Evolutionary conservation across 2,888 invertebrate species (phyloP).

Genomic region (Molorchus minor): DNA sequence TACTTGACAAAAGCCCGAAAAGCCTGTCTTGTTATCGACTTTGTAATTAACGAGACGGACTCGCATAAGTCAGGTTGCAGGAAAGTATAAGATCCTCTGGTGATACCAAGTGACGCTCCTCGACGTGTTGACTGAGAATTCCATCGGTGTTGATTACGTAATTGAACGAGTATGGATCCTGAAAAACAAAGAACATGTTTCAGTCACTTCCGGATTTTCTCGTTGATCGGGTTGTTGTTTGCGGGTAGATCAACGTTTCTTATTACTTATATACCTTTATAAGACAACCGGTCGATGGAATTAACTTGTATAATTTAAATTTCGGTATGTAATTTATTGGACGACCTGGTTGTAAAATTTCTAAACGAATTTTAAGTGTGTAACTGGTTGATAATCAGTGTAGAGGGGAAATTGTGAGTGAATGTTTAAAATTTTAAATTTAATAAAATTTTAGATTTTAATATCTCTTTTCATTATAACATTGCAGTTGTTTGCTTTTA

Average conservation of each 20-base stretch:
- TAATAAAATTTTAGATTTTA: too few relatives aligned
- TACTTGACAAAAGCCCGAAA: slow-evolving; percentile 66
- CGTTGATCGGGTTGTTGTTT: neutral
- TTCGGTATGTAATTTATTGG: too few relatives aligned
- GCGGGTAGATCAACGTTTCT: too few relatives aligned
- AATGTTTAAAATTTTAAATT: too few relatives aligned
- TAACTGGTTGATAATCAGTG: too few relatives aligned
- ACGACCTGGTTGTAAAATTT: too few relatives aligned
- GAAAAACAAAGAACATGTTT: slow-evolving; percentile 24
- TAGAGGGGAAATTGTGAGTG: too few relatives aligned
- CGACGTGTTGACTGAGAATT: slow-evolving; percentile 56
- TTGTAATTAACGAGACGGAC: slow-evolving; percentile 69
- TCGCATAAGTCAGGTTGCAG: slow-evolving; percentile 73
- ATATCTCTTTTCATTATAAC: too few relatives aligned
- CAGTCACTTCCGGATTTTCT: neutral
- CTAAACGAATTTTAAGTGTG: too few relatives aligned
- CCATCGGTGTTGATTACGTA: slow-evolving; percentile 54
- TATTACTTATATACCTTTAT: too few relatives aligned
- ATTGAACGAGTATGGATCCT: slow-evolving; percentile 55
- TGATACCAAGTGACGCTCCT: slow-evolving; percentile 51
- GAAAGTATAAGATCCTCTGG: slow-evolving; percentile 70
- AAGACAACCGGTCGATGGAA: neutral
- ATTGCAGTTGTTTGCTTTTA: neutral
- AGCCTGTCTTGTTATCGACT: slow-evolving; percentile 66
- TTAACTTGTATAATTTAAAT: neutral